phyloP scores from a whole-genome alignment of 2,113 vertebrate species.

The Corydoras maculifer region DNA sequence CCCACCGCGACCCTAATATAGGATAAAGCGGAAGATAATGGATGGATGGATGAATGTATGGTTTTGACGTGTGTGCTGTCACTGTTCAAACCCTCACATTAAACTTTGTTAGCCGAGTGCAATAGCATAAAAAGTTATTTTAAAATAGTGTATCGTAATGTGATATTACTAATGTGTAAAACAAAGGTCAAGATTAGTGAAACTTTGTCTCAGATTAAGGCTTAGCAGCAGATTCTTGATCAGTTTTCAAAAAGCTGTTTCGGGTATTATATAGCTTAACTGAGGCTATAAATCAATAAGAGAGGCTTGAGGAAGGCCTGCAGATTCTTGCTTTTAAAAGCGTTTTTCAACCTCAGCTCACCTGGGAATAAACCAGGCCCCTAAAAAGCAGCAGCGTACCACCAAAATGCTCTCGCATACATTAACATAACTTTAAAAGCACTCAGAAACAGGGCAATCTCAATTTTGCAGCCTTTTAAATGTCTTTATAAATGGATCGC shows the following conservation, averaged over 20 bases:
- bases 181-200: no score
- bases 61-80: no score
- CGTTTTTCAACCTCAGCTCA: slow-evolving; percentile 17
- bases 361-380: slow-evolving; percentile 12
- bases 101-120: no score
- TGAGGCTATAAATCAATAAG: slow-evolving; percentile 10
- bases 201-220: background rate
- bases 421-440: slow-evolving; percentile 5
- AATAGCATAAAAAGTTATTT: no score
- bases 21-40: no score
- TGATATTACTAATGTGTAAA: no score
- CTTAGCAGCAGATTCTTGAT: background rate
- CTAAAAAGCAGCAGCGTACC: slow-evolving; percentile 9
- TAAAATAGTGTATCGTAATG: no score
- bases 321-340: slow-evolving; percentile 24
- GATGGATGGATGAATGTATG: no score
- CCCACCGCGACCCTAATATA: no score
- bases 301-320: background rate
- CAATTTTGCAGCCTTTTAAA: slow-evolving; percentile 7
- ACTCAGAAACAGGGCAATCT: background rate
- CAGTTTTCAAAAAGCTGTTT: slow-evolving; percentile 15
- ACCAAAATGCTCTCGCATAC: slow-evolving; percentile 11
- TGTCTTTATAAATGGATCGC: background rate
- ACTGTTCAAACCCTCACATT: no score
- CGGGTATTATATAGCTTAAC: slow-evolving; percentile 24